Percentiles rank a stretch among this genome's conserved stretches.
These are phyloP conservation scores for Holothuria leucospilota DNA, from an alignment of 53 echinoderm and acorn worm genomes.

Conservation along the genomic window DNA sequence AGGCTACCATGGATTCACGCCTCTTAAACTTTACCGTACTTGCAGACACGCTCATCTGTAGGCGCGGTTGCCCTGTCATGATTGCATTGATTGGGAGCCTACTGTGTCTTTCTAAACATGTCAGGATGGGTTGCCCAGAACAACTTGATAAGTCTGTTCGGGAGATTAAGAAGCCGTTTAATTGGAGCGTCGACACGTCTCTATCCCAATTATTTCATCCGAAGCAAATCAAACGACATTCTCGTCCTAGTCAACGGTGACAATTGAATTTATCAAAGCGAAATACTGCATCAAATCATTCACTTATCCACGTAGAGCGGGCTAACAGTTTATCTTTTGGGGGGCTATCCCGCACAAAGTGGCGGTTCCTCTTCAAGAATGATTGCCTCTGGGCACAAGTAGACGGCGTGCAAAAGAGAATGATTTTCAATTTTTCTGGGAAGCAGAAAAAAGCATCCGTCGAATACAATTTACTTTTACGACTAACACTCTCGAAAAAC, in stretches of 20 bases:
- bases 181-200: conserved; percentile 43
- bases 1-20: no score
- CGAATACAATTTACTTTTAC: conserved; percentile 10
- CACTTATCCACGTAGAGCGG: not conserved
- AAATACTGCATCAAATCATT: conserved; percentile 34
- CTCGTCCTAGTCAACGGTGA: not conserved
- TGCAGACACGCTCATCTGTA: no score
- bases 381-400: no score
- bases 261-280: conserved; percentile 31
- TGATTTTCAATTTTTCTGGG: no score
- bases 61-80: no score
- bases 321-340: no score
- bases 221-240: conserved; percentile 7
- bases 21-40: no score
- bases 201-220: conserved; percentile 40
- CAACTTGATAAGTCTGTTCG: conserved; percentile 29
- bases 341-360: no score
- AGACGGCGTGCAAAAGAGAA: no score
- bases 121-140: not conserved
- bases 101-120: conserved; percentile 42
- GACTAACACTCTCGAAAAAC: conserved; percentile 10
- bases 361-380: no score
- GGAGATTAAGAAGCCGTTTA: conserved; percentile 15
- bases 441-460: not conserved
- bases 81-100: not conserved